Evolutionary conservation across 1,140 invertebrate species (phyloP), one percentile per base, ranked within the genome.

Genomic region (Hormaphis cornu): DNA sequence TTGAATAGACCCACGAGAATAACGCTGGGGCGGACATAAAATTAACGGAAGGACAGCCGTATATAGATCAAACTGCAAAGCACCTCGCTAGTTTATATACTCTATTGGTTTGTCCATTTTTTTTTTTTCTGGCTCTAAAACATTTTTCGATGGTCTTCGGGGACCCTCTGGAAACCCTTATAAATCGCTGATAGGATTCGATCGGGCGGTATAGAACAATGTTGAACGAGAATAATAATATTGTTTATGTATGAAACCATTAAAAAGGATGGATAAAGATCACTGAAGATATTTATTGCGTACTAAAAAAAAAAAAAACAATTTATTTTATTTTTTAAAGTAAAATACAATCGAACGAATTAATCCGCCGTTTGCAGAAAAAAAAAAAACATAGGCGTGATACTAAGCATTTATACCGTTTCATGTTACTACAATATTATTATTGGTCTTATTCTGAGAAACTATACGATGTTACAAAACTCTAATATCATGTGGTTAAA

Each of bases 21-120:
- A 58, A 42, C 44, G 14, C 33, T 66, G 48, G 61, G 44, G 61
- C 61, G 61, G 44, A 16, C 9, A 66, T 50, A 35, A 48, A 66
- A 66, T 66, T 66, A 66, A 66, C 42, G 44, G 28, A 22, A 66
- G 28, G 44, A 66, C 61, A 33, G 50, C 46, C 61, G 14, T 48
- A 50, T 50, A 66, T 66, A 66, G 61, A 66, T 66, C 61, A 66
- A 48, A 61, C 40, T 61, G 24, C n/a, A 44, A 50, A 50, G 1
- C 28, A 30, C 26, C 28, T 6, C 26, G n/a, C 16, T 30, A 33
- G n/a, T n/a, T n/a, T n/a, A n/a, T n/a, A 26, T 37, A 5, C 18
- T 35, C 28, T 24, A 46, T 33, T 30, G 4, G 24, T 33, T 14
- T 18, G 14, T 14, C 26, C 24, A n/a, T n/a, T 42, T 44, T 20